Evolutionary conservation across 2,797 vertebrate species (phyloP).

Genomic region (Dromococcyx pavoninus): DNA sequence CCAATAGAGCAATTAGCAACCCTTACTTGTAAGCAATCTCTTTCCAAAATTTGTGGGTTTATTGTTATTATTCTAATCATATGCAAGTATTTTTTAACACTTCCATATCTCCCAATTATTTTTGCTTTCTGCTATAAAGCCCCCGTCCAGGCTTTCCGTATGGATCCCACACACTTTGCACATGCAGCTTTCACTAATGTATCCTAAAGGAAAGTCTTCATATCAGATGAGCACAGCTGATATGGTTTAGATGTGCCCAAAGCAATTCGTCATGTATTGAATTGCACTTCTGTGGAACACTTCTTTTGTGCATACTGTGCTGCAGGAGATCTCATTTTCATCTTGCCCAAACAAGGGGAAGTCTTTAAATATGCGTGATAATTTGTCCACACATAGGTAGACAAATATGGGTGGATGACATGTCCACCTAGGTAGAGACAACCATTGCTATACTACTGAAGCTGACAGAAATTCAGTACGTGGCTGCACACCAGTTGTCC

Average conservation of each 20-base stretch:
- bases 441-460: background rate
- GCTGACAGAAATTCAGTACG: accelerated
- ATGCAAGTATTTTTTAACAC: background rate
- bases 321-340: background rate
- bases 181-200: background rate
- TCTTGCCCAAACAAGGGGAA: background rate
- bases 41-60: background rate
- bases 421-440: background rate
- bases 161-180: background rate
- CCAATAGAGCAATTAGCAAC: background rate
- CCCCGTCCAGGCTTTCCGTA: background rate
- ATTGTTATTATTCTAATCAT: background rate
- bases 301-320: background rate
- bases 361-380: background rate
- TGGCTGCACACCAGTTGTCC: background rate
- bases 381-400: background rate
- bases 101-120: background rate
- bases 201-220: background rate
- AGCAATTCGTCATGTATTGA: conserved; percentile 4
- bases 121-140: background rate
- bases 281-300: background rate
- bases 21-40: background rate
- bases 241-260: background rate
- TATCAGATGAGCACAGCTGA: background rate
- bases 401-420: background rate